Percentiles rank a stretch among this genome's conserved stretches.
Evolutionary conservation across 2,797 vertebrate genomes (phyloP).

Genomic region (Yasuhikotakia modesta): DNA sequence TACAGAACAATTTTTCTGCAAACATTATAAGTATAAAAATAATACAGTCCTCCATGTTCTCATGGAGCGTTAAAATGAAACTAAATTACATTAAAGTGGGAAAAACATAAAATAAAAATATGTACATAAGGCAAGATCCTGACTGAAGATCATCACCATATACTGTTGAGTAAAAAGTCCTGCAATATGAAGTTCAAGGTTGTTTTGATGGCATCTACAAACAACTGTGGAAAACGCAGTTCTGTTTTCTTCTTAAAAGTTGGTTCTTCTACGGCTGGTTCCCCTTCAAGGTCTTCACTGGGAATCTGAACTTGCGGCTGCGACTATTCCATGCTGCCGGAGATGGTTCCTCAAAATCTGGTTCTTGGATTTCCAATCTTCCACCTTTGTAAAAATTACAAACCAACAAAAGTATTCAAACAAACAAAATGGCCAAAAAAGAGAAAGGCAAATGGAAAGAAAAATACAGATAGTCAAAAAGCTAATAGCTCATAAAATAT

Average conservation of each 20-base stretch:
- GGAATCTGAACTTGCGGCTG: conserved; percentile 74
- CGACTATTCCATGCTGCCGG: conserved; percentile 77
- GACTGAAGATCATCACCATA: conserved; percentile 14
- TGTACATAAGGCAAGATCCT: conserved; percentile 20
- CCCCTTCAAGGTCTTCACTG: conserved; percentile 72
- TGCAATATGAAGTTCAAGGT: conserved; percentile 65
- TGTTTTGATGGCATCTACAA: conserved; percentile 5
- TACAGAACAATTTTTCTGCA: not conserved
- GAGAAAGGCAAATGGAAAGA: not conserved
- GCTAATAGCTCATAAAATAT: not conserved
- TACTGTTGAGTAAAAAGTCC: conserved; percentile 4
- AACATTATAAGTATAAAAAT: conserved; percentile 3
- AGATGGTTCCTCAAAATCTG: conserved; percentile 79
- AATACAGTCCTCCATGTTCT: not conserved
- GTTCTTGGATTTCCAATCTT: conserved; percentile 83
- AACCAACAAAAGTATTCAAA: not conserved
- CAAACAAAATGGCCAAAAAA: not conserved
- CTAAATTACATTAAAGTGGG: not conserved
- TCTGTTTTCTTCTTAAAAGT: not conserved
- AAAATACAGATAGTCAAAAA: not conserved
- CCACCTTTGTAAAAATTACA: conserved; percentile 68
- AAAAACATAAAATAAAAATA: not conserved
- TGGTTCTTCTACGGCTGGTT: conserved; percentile 56
- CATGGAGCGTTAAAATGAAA: not conserved
- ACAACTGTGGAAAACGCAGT: conserved; percentile 6